Conservation (phyloP, 2,113 vertebrate genomes). For the Anarhynchus alexandrinus region DNA sequence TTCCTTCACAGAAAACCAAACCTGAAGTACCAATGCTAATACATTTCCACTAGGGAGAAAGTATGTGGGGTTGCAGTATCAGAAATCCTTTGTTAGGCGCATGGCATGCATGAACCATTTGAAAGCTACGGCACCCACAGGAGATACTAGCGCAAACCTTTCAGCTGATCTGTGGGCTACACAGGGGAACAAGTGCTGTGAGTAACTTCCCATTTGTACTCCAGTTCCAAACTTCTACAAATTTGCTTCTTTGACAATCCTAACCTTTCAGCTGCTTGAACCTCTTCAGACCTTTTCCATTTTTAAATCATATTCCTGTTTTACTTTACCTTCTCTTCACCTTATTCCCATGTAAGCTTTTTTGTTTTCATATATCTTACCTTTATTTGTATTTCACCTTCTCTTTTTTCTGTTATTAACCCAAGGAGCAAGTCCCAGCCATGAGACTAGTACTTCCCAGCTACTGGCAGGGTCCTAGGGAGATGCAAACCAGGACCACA, state of each 20-base stretch:
- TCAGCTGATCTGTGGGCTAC: neutral
- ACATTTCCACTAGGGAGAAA: neutral
- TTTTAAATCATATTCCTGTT: neutral
- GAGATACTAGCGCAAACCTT: neutral
- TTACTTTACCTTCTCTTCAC: neutral
- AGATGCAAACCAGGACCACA: neutral
- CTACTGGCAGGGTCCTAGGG: neutral
- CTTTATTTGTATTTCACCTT: neutral
- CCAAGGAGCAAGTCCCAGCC: neutral
- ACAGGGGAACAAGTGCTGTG: neutral
- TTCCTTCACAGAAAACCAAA: neutral
- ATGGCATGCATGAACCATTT: neutral
- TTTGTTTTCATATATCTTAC: neutral
- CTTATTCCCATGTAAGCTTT: neutral
- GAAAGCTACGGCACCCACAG: neutral
- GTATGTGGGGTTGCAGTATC: neutral
- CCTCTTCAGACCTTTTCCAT: neutral
- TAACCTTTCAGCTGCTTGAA: neutral
- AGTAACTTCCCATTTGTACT: neutral
- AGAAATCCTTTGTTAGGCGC: neutral
- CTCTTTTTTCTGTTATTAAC: neutral
- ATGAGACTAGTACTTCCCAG: neutral
- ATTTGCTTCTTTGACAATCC: neutral
- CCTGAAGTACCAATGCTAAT: neutral
- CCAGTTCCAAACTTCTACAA: neutral